phyloP scores from a whole-genome alignment of 2,888 invertebrate genomes.

The Pyrgus malvae region DNA sequence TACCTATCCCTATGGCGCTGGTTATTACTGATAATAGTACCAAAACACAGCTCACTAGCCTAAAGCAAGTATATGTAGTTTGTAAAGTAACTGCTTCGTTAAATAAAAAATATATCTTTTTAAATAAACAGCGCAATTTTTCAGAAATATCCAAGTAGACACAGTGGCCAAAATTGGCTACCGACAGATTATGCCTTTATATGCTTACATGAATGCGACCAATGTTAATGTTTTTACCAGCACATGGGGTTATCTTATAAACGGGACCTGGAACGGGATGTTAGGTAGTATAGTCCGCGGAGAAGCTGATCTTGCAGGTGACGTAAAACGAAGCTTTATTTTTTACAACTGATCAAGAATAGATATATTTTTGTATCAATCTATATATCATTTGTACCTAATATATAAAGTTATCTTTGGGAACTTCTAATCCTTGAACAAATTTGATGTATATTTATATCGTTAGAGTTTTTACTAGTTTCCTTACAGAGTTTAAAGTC shows the following conservation, averaged over 20 bases:
- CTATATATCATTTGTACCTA: too few relatives aligned
- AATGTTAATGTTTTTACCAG: slow-evolving; percentile 42
- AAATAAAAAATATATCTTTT: too few relatives aligned
- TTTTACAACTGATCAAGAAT: too few relatives aligned
- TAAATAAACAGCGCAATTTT: too few relatives aligned
- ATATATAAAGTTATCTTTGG: too few relatives aligned
- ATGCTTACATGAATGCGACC: slow-evolving; percentile 57
- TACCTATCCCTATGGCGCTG: slow-evolving; percentile 34
- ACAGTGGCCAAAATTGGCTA: slow-evolving; percentile 44
- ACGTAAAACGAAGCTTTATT: background rate
- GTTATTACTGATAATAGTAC: slow-evolving; percentile 46
- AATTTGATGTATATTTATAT: too few relatives aligned
- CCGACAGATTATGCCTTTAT: slow-evolving; percentile 45
- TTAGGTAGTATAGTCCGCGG: slow-evolving; percentile 49
- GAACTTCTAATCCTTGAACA: too few relatives aligned
- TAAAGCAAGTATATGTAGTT: slow-evolving; percentile 39
- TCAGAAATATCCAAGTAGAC: slow-evolving; percentile 14
- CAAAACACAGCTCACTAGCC: slow-evolving; percentile 41
- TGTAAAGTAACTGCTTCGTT: too few relatives aligned
- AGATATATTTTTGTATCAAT: too few relatives aligned
- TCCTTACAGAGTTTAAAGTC: too few relatives aligned
- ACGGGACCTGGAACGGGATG: slow-evolving; percentile 61
- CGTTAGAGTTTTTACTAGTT: too few relatives aligned
- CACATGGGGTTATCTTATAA: slow-evolving; percentile 57
- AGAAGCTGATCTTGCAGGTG: slow-evolving; percentile 61